Evolutionary conservation across 2,797 vertebrate species (phyloP).

Genomic region (Phataginus tricuspis): DNA sequence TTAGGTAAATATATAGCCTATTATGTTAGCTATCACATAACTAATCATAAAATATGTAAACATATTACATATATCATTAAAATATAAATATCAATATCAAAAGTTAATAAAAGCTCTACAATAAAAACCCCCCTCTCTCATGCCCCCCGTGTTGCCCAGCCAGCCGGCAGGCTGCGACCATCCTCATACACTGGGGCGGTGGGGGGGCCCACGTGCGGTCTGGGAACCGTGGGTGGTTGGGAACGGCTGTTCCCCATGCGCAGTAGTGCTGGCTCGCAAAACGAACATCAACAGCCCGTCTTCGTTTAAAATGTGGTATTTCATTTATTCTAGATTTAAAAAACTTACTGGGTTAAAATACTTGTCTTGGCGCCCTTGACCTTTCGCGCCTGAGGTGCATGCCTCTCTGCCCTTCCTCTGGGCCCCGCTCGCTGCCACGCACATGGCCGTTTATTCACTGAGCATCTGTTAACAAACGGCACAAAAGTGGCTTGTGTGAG

Average conservation of each 20-base stretch:
- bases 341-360: neutral
- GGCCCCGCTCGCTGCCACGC: neutral
- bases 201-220: accelerated
- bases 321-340: neutral
- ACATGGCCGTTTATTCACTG: neutral
- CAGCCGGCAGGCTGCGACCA: neutral
- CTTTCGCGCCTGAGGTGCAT: accelerated
- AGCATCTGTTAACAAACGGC: neutral
- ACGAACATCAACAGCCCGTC: neutral
- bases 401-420: neutral
- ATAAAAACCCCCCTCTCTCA: neutral
- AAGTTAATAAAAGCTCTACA: neutral
- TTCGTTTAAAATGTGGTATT: conserved; percentile 9
- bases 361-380: neutral
- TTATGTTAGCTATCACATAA: neutral
- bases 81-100: neutral
- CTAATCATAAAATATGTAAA: neutral
- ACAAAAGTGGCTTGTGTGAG: accelerated
- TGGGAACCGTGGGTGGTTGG: neutral
- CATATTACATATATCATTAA: neutral
- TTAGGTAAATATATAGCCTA: neutral
- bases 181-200: neutral
- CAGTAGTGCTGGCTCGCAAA: neutral
- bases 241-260: neutral
- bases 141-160: accelerated